Evolutionary conservation across 2,797 vertebrate genomes (phyloP).

Genomic region (Australoheros facetus): DNA sequence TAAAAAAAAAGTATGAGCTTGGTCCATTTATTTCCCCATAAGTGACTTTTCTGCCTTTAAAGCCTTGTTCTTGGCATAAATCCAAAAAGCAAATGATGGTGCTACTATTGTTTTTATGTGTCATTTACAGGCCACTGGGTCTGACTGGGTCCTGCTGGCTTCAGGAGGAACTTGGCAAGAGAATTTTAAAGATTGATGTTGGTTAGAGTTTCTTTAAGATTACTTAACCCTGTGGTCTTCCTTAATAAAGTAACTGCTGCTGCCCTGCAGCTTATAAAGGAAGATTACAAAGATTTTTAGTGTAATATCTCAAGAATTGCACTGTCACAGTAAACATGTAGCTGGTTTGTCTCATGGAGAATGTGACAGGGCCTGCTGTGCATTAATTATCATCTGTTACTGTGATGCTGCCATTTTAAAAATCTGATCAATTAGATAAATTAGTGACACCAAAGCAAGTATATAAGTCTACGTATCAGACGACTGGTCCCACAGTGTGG

Average conservation of each 20-base stretch:
- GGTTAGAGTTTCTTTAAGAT: slow-evolving; percentile 19
- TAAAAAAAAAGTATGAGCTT: slow-evolving; percentile 2
- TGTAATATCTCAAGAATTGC: not conserved
- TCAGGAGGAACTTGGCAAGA: slow-evolving; percentile 15
- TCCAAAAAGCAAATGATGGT: not conserved
- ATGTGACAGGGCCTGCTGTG: too few species aligned
- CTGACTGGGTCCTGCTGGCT: not conserved
- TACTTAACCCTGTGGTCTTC: slow-evolving; percentile 8
- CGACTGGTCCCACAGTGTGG: not conserved
- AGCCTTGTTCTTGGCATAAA: not conserved
- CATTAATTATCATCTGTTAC: too few species aligned
- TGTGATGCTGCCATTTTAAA: too few species aligned
- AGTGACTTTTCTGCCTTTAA: slow-evolving; percentile 1
- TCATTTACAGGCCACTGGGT: not conserved
- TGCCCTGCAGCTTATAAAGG: not conserved
- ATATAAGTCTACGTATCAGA: not conserved
- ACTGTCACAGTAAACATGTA: not conserved
- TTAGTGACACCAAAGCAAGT: not conserved
- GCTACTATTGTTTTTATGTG: slow-evolving; percentile 2
- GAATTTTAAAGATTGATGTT: slow-evolving; percentile 32
- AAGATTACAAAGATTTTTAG: not conserved
- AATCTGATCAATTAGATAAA: too few species aligned
- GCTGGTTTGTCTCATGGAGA: too few species aligned
- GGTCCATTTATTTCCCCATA: not conserved
- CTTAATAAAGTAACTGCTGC: slow-evolving; percentile 20